Conservation (phyloP, 2,888 invertebrate species). For the Sycophila texana region DNA sequence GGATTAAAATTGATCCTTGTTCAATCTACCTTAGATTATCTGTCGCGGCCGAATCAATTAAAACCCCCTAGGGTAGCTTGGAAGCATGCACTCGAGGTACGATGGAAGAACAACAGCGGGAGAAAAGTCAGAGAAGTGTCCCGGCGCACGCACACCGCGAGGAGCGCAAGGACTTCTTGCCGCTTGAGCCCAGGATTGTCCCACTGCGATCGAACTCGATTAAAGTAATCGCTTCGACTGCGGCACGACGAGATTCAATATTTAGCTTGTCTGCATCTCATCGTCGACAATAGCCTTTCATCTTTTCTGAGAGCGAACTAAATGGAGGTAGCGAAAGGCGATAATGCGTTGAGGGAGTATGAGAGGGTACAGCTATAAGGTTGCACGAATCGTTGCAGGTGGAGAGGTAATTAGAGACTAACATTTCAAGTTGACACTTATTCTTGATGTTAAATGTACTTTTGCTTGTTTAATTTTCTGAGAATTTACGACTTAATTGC, state of each 20-base stretch:
- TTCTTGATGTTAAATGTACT: too few species aligned
- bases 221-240: conserved; percentile 42
- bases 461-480: too few species aligned
- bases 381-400: too few species aligned
- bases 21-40: neutral
- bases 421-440: too few species aligned
- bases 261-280: neutral
- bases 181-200: conserved; percentile 2
- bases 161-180: too few species aligned
- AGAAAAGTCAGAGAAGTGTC: too few species aligned
- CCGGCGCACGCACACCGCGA: too few species aligned
- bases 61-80: neutral
- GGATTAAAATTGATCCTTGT: neutral
- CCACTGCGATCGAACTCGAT: conserved; percentile 20
- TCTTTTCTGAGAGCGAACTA: neutral
- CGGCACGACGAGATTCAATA: conserved; percentile 5
- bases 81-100: neutral
- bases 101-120: neutral
- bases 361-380: too few species aligned
- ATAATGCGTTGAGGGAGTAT: too few species aligned
- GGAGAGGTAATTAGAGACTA: too few species aligned
- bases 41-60: neutral
- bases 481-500: too few species aligned
- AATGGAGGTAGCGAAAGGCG: too few species aligned
- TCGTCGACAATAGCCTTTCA: neutral